These are phyloP conservation scores for Drosophila pectinifera DNA, from an alignment of 1,140 invertebrate species.

Conservation along the genomic window DNA sequence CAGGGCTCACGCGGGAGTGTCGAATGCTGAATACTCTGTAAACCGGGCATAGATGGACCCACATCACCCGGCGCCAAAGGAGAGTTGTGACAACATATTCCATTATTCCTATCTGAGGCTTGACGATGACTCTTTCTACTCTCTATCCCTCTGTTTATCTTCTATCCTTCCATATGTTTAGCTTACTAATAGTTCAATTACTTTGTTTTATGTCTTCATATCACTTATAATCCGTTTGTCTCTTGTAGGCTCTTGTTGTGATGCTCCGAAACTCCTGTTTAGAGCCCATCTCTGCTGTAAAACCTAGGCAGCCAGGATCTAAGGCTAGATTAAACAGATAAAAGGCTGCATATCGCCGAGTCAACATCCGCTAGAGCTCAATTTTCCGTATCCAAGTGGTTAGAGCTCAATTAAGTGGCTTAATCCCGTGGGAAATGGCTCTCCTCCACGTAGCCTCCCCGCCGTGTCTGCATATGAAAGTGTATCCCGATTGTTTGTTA, in stretches of 20 bases:
- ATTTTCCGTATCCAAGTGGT: conserved; percentile 15
- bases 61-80: too few species aligned
- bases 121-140: too few species aligned
- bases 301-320: not conserved
- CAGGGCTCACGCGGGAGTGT: not conserved
- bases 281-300: not conserved
- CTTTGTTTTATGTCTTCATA: too few species aligned
- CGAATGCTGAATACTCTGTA: conserved; percentile 10
- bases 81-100: too few species aligned
- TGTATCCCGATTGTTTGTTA: conserved; percentile 66
- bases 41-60: too few species aligned
- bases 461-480: conserved; percentile 15
- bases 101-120: too few species aligned
- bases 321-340: not conserved
- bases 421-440: conserved; percentile 24
- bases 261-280: not conserved
- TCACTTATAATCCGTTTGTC: too few species aligned
- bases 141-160: too few species aligned
- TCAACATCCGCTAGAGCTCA: conserved; percentile 10
- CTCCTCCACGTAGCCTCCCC: conserved; percentile 9
- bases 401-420: conserved; percentile 15
- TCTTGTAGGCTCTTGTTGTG: too few species aligned
- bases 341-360: not conserved
- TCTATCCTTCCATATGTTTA: too few species aligned
- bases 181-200: too few species aligned